A percentile compares a stretch with the other conserved stretches of the same genome.
Conservation (phyloP, 2,797 vertebrate genomes). For the Lindbergichthys nudifrons region DNA sequence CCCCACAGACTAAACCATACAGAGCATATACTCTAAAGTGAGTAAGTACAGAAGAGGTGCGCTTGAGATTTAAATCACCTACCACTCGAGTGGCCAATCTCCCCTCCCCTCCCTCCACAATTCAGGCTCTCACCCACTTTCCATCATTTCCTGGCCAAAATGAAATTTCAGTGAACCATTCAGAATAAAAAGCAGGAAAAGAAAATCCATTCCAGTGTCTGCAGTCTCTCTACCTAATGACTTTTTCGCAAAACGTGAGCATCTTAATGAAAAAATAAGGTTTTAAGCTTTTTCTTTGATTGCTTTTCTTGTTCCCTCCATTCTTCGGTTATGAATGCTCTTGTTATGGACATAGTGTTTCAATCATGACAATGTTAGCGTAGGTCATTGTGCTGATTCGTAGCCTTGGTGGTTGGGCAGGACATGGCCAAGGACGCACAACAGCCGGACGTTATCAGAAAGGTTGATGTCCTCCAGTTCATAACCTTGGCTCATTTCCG, state of each 20-base stretch:
- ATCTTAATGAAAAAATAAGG: conserved; percentile 36
- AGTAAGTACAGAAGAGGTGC: conserved; percentile 26
- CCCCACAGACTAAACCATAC: background rate
- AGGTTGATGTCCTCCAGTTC: conserved; percentile 71
- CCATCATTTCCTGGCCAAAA: conserved; percentile 68
- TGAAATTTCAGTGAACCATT: conserved; percentile 72
- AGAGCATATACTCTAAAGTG: conserved; percentile 7
- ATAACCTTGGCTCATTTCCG: conserved; percentile 73
- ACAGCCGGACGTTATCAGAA: conserved; percentile 68
- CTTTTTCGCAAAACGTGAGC: conserved; percentile 42
- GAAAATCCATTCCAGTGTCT: conserved; percentile 64
- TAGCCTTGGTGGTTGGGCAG: conserved; percentile 40
- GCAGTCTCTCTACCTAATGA: conserved; percentile 69
- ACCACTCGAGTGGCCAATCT: conserved; percentile 29
- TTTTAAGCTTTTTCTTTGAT: conserved; percentile 71
- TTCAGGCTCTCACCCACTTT: conserved; percentile 47
- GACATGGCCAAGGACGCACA: conserved; percentile 64
- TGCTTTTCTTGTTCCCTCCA: conserved; percentile 60
- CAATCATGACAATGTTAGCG: conserved; percentile 32
- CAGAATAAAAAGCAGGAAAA: conserved; percentile 56
- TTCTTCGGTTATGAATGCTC: conserved; percentile 46
- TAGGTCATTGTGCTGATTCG: conserved; percentile 35
- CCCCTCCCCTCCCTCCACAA: conserved; percentile 11
- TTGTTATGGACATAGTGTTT: conserved; percentile 46
- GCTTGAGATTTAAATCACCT: conserved; percentile 47